Conservation (phyloP, 2,113 vertebrate species). For the Nesoenas mayeri region DNA sequence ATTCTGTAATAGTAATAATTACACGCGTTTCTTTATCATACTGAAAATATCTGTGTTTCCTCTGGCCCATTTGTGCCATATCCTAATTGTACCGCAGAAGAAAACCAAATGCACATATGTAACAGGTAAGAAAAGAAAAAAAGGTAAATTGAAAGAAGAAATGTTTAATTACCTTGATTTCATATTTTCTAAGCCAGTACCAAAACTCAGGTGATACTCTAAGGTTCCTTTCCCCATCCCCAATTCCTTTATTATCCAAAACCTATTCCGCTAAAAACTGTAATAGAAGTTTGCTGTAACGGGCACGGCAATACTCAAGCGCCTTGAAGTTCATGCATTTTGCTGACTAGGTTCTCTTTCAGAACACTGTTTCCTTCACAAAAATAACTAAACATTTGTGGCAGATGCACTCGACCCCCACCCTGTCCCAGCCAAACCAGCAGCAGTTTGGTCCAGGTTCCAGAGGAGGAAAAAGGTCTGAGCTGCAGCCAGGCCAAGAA, state of each 20-base stretch:
- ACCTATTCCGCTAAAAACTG: not conserved
- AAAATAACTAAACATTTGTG: not conserved
- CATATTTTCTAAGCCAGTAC: not conserved
- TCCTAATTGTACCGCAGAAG: not conserved
- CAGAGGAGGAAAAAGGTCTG: too few relatives aligned
- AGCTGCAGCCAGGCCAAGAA: too few relatives aligned
- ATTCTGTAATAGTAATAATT: not conserved
- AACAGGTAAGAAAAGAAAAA: not conserved
- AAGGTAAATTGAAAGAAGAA: not conserved
- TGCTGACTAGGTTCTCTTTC: not conserved
- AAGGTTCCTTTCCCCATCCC: not conserved
- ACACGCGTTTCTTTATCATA: not conserved
- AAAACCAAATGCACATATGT: not conserved
- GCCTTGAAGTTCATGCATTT: not conserved
- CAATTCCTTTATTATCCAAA: not conserved
- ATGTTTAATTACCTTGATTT: not conserved
- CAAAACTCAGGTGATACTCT: not conserved
- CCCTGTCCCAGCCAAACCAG: too few relatives aligned
- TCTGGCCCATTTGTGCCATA: not conserved
- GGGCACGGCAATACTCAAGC: not conserved
- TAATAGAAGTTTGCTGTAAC: not conserved
- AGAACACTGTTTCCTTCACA: not conserved
- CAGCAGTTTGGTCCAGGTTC: too few relatives aligned
- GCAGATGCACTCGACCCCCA: too few relatives aligned
- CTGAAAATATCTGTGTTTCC: not conserved